Evolutionary conservation across 2,888 invertebrate species (phyloP), one percentile per base, ranked within the genome.

Genomic region (Lasioglossum morio): DNA sequence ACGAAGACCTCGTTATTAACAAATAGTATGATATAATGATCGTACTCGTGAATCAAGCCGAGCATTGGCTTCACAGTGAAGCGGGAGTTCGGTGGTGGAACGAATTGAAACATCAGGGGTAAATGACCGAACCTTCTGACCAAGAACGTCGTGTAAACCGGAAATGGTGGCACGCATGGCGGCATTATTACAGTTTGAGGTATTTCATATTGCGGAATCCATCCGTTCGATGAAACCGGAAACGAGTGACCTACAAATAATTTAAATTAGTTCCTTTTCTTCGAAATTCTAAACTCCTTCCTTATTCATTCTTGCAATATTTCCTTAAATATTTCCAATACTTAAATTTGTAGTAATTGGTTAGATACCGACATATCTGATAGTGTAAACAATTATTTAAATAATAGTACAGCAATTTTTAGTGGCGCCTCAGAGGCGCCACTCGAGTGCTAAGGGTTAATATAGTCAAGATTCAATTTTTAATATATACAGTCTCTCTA

Each of bases 51-150:
- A 79, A 96, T 94, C 57, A 95, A 86, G 53, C 96, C 96, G 77
- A 95, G 89, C 94, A 95, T 94, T 3, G 96, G 96, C 86, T 95
- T 96, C 48, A 96, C 92, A 14, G 90, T 86, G 81, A 95, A 95
- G 75, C 94, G 93, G 34, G 95, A 94, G 57, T 91, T 92, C 34
- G 91, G 87, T 1, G 96, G 96, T 7, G 96, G 93, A 63, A 95
- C 76, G 82, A 96, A 95, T 87, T 93, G 93, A 88, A 95, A 96
- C 89, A 95, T 94, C 27, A 96, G 92, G 7, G 96, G 95, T 48
- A 95, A 88, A 85, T 94, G 94, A 34, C 95, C 95, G 30, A 90
- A 91, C 77, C 93, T 93, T 88, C 92, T 93, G 34, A 96, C 93
- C 27, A 94, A 66, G 75, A 96, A 95, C 8, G 95, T 96, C 23